These are phyloP conservation scores for Zaprionus kolodkinae DNA, from an alignment of 1,140 invertebrate genomes.

Conservation along the genomic window DNA sequence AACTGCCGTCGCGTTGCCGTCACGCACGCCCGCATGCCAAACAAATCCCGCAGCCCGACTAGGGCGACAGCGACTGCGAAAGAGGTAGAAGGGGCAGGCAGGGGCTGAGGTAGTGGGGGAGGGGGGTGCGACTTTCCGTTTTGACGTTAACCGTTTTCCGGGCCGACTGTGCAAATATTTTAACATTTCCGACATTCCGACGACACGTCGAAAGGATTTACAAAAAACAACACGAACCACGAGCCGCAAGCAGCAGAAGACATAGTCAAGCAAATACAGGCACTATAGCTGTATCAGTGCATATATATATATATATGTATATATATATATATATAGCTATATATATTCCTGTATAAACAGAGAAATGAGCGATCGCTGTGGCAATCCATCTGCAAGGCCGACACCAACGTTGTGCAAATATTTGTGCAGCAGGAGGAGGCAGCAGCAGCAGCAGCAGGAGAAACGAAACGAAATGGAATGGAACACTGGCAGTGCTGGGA, in stretches of 20 bases:
- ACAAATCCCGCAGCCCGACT: conserved; percentile 57
- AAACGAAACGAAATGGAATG: neutral
- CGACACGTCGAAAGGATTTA: conserved; percentile 79
- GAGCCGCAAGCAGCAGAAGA: neutral
- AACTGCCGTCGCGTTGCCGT: conserved; percentile 1
- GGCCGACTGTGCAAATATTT: conserved; percentile 74
- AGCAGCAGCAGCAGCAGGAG: too few species aligned
- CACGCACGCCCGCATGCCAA: conserved; percentile 57
- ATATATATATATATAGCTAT: neutral
- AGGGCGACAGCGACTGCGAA: neutral
- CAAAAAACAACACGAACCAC: conserved; percentile 44
- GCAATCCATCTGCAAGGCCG: conserved; percentile 10
- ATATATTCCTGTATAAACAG: conserved; percentile 4
- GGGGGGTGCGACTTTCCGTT: conserved; percentile 32
- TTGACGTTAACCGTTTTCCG: conserved; percentile 35
- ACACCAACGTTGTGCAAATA: conserved; percentile 52
- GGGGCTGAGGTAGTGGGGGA: neutral
- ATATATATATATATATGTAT: too few species aligned
- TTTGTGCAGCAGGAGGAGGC: conserved; percentile 41
- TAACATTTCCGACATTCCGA: conserved; percentile 65
- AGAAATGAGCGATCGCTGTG: conserved; percentile 18
- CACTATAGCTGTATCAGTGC: neutral
- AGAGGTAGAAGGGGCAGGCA: neutral
- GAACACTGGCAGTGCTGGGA: neutral
- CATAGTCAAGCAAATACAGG: conserved; percentile 29